Evolutionary conservation across 2,797 vertebrate species (phyloP).

Genomic region (Myioborus melanocephalus): DNA sequence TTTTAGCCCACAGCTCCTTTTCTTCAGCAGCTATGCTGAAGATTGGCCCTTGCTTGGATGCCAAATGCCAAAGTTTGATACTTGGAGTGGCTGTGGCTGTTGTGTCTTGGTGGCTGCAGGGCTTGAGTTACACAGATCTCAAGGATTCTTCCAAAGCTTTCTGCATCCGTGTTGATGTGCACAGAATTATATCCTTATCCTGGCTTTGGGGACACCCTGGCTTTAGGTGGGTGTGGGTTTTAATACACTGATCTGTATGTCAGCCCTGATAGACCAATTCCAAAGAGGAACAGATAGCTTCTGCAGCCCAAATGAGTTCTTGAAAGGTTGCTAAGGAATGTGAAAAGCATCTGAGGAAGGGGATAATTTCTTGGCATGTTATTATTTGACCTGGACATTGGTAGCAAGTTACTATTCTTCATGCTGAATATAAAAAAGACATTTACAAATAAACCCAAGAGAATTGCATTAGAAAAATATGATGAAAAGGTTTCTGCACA

Average conservation of each 20-base stretch:
- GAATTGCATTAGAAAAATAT: background rate
- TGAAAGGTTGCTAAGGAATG: background rate
- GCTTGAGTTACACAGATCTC: background rate
- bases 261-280: background rate
- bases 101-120: background rate
- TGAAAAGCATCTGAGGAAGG: background rate
- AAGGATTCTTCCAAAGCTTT: background rate
- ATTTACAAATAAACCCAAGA: background rate
- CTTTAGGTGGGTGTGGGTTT: background rate
- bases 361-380: background rate
- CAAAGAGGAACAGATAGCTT: background rate
- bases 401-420: background rate
- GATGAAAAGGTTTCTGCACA: background rate
- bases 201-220: background rate
- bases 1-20: background rate
- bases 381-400: background rate
- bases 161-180: background rate
- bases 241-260: background rate
- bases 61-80: background rate
- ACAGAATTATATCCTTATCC: background rate
- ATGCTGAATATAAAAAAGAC: background rate
- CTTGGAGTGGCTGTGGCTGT: background rate
- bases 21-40: background rate
- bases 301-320: background rate
- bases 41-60: background rate